phyloP scores from a whole-genome alignment of 1,140 invertebrate genomes.

The Caenorhabditis tropicalis region DNA sequence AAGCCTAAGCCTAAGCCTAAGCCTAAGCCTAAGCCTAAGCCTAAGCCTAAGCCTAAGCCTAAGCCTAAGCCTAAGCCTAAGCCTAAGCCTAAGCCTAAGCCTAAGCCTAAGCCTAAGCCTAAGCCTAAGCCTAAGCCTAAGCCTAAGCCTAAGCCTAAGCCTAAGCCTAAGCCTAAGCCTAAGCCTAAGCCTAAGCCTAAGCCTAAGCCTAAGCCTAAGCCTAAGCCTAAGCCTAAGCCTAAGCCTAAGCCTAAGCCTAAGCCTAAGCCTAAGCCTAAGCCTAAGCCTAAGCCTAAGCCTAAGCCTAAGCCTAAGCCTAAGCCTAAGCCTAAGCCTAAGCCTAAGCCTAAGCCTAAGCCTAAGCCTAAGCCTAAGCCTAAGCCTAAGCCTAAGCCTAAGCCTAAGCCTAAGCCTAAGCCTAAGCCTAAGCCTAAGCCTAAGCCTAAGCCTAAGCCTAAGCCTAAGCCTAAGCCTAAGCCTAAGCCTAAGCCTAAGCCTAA shows the following conservation, averaged over 20 bases:
- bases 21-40: constrained; percentile 47
- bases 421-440: constrained; percentile 38
- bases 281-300: background rate
- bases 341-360: constrained; percentile 24
- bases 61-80: constrained; percentile 35
- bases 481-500: background rate
- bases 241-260: constrained; percentile 49
- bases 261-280: constrained; percentile 49
- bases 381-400: constrained; percentile 33
- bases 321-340: background rate
- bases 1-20: constrained; percentile 39
- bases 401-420: constrained; percentile 49
- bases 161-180: constrained; percentile 44
- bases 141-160: constrained; percentile 43
- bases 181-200: constrained; percentile 46
- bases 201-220: constrained; percentile 33
- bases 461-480: constrained; percentile 44
- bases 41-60: background rate
- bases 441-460: constrained; percentile 38
- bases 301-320: constrained; percentile 46
- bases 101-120: constrained; percentile 46
- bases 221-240: constrained; percentile 44
- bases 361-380: background rate
- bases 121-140: constrained; percentile 47
- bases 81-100: constrained; percentile 36